phyloP scores from a whole-genome alignment of 2,888 invertebrate genomes.

The Chouioia cunea region DNA sequence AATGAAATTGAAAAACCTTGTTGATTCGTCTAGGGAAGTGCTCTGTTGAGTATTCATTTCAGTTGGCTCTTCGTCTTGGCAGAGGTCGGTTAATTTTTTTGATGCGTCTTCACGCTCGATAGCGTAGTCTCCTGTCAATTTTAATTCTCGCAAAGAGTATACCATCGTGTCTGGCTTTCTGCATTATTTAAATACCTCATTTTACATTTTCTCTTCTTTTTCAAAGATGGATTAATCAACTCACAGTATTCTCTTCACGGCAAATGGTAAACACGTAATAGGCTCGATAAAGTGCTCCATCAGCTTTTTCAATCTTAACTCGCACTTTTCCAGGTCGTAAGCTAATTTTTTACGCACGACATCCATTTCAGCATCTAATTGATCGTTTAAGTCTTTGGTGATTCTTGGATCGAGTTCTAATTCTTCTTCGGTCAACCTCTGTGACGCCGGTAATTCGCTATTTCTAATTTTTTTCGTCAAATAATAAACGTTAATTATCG shows the following conservation, averaged over 20 bases:
- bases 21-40: slow-evolving; percentile 52
- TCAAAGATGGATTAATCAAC: slow-evolving; percentile 18
- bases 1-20: slow-evolving; percentile 67
- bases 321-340: slow-evolving; percentile 79
- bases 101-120: slow-evolving; percentile 70
- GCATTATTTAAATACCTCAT: slow-evolving; percentile 18
- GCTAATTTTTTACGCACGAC: slow-evolving; percentile 77
- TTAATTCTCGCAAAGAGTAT: slow-evolving; percentile 75
- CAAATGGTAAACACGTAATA: slow-evolving; percentile 67
- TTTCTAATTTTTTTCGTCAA: slow-evolving; percentile 72
- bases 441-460: slow-evolving; percentile 72
- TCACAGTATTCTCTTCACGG: slow-evolving; percentile 61
- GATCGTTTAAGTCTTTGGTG: slow-evolving; percentile 73
- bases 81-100: slow-evolving; percentile 67
- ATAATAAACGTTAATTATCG: no score
- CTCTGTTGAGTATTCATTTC: slow-evolving; percentile 52
- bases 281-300: slow-evolving; percentile 77
- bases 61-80: slow-evolving; percentile 67
- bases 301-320: slow-evolving; percentile 75
- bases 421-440: slow-evolving; percentile 73
- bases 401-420: slow-evolving; percentile 79
- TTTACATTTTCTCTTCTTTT: no score
- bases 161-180: slow-evolving; percentile 65
- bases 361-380: slow-evolving; percentile 74
- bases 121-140: slow-evolving; percentile 73